Evolutionary conservation across 1,140 invertebrate genomes (phyloP), one percentile per base, ranked within the genome.

Genomic region (Bathynomus jamesi): DNA sequence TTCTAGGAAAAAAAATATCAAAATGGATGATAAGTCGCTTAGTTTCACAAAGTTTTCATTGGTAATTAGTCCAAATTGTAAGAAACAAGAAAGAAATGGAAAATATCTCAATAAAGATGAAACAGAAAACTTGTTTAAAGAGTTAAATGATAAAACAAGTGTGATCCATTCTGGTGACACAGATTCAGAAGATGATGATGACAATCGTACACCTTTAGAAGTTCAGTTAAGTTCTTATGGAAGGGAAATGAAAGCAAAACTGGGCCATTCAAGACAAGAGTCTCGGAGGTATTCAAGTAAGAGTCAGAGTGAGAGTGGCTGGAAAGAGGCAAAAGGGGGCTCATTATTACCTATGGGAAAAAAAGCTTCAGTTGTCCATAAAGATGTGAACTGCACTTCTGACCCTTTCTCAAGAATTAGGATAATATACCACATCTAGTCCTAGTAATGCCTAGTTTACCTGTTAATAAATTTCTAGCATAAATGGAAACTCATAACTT

Each of bases 161-260:
- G 79, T 81, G 65, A 76, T 88, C 65, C 87, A 87, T 72, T 81
- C 80, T 63, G 87, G 87, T 27, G 86, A 87, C 71, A 85, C 85
- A 0, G 89, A 91, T 81, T 91, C 89, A 27, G 91, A 90, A 2
- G 91, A 93, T 79, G 91, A 92, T 72, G 91, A 94, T 82, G 89
- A 89, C 67, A 87, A 86, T 73, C 85, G 87, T 78, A 88, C 90
- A 81, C 89, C 87, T 79, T 85, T 89, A 27, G 85, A 89, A 77
- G 82, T 85, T 71, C 88, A 87, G 68, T 91, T 90, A 78, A 88
- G 87, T 76, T 84, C 88, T 66, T 90, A 84, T 81, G 90, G 91
- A 0, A 82, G 82, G 76, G 81, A 85, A 61, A 84, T 92, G 21
- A 91, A 91, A 80, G 83, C 87, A 77, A 79, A 85, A 24, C 80